Evolutionary conservation across 2,888 invertebrate genomes (phyloP).

Genomic region (Yponomeuta evonymella): DNA sequence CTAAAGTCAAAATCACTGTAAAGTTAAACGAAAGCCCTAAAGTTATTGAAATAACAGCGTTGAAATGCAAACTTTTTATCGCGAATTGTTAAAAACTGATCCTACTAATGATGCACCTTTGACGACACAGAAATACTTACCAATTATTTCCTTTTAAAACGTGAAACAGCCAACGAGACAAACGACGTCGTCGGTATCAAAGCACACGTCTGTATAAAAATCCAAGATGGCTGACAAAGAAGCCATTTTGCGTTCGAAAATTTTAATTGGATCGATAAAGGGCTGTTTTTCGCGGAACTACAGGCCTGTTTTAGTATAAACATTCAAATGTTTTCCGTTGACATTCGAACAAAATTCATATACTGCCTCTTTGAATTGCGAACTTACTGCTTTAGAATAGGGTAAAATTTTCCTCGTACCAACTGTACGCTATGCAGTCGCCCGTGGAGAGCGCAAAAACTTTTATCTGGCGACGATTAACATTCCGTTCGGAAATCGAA

Average conservation of each 20-base stretch:
- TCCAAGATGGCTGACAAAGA: constrained; percentile 60
- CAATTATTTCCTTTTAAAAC: background rate
- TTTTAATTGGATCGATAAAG: constrained; percentile 70
- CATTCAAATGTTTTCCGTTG: background rate
- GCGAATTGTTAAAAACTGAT: background rate
- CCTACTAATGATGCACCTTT: constrained; percentile 3
- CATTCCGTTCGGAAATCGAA: constrained; percentile 53
- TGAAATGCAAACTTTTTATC: background rate
- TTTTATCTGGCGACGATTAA: constrained; percentile 49
- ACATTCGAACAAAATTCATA: background rate
- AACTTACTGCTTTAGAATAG: background rate
- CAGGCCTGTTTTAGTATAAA: background rate
- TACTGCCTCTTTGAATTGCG: background rate
- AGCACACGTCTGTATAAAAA: constrained; percentile 14
- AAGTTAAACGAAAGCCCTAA: background rate
- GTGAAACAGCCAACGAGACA: background rate
- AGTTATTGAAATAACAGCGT: background rate
- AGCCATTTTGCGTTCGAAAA: constrained; percentile 65
- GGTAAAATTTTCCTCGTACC: background rate
- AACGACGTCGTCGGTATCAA: constrained; percentile 3
- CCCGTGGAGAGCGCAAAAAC: constrained; percentile 38
- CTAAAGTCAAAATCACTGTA: background rate
- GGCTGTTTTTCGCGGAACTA: constrained; percentile 47
- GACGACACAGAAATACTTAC: background rate
- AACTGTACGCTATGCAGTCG: constrained; percentile 25